phyloP scores from a whole-genome alignment of 2,113 vertebrate genomes.

The Podilymbus podiceps region DNA sequence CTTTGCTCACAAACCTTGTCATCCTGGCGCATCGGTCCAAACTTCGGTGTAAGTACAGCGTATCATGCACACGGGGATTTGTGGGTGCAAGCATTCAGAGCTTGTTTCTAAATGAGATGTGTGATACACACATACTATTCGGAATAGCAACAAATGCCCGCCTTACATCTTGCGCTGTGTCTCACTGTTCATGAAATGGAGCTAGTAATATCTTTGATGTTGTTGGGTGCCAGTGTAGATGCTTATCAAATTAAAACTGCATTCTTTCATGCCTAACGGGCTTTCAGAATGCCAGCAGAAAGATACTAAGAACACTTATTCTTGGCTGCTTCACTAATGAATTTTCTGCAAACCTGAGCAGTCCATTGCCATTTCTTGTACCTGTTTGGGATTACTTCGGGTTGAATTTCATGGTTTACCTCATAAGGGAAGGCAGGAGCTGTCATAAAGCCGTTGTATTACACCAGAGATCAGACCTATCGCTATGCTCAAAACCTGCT shows the following conservation, averaged over 20 bases:
- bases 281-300: background rate
- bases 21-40: too few species aligned
- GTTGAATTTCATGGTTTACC: background rate
- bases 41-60: too few species aligned
- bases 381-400: background rate
- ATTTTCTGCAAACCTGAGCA: background rate
- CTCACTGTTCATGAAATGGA: background rate
- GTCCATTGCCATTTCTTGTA: background rate
- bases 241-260: background rate
- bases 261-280: background rate
- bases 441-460: background rate
- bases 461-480: background rate
- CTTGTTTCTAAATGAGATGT: background rate
- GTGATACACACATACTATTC: too few species aligned
- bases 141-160: background rate
- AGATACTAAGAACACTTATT: background rate
- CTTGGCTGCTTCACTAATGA: background rate
- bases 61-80: background rate
- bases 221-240: background rate
- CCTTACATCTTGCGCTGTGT: background rate
- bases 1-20: background rate
- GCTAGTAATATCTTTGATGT: background rate
- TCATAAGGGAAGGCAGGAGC: background rate
- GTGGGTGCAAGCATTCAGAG: background rate
- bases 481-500: background rate